Evolutionary conservation across 2,888 invertebrate genomes (phyloP), one percentile per base, ranked within the genome.

Genomic region (Aleiodes alternator): DNA sequence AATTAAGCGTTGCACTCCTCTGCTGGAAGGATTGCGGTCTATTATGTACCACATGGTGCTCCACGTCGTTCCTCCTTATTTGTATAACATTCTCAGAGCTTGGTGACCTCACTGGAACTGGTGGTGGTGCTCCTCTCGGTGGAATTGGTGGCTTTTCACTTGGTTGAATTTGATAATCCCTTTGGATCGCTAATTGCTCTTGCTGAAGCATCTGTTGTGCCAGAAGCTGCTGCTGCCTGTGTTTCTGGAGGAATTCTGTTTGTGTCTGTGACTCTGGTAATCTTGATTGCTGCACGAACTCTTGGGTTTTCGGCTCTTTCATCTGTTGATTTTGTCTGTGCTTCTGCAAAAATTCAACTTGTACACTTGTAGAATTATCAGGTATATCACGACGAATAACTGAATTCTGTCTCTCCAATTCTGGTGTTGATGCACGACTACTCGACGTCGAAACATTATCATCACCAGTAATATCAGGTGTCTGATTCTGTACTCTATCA

Each of bases 81-180:
- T 83, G 87, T 9, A 85, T 66, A 53, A 88, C 80, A 79, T 86
- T 87, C 75, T 90, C 90, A 0, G 88, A 86, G 43, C 88, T 89
- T 0, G 90, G 89, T 9, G 90, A 87, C 71, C 90, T 84, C 9
- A 87, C 85, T 0, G 92, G 92, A 72, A 92, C 89, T 51, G 92
- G 92, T 8, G 92, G 92, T 9, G 92, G 92, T 14, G 91, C 92
- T 8, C 92, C 92, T 81, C 92, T 88, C 1, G 93, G 92, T 76
- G 92, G 92, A 79, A 92, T 91, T 0, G 92, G 92, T 53, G 92
- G 92, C 80, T 91, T 91, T 43, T 92, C 92, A 23, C 83, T 84
- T 4, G 89, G 78, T 76, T 84, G 84, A 6, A 76, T 76, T 55
- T 77, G 69, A 73, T 78, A 80, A 72, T 87, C 87, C 61, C 84